phyloP scores from a whole-genome alignment of 2,113 vertebrate species.

The Anguilla rostrata region DNA sequence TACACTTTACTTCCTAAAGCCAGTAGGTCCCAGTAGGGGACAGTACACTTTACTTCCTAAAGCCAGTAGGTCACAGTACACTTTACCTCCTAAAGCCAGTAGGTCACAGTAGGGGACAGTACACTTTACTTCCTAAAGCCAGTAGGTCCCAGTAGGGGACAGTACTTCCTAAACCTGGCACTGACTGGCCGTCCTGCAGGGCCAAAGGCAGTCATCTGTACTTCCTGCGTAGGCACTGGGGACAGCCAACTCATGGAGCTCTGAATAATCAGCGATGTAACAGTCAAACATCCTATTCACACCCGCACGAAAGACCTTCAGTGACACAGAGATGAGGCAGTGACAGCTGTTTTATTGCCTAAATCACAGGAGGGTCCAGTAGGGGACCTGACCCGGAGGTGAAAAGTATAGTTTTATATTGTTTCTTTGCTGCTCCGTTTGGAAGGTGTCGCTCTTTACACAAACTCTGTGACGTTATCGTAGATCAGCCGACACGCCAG shows the following conservation, averaged over 20 bases:
- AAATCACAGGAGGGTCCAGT: background rate
- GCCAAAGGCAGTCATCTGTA: constrained; percentile 50
- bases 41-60: no score
- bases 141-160: no score
- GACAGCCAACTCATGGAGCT: background rate
- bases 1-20: no score
- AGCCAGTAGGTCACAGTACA: no score
- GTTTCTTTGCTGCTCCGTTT: background rate
- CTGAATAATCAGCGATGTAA: no score
- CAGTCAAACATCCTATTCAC: no score
- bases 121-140: no score
- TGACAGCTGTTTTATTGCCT: background rate
- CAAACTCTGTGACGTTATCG: background rate
- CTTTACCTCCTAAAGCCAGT: no score
- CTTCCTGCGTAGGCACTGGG: no score
- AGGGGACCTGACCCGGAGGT: background rate
- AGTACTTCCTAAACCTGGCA: background rate
- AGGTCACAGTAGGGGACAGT: no score
- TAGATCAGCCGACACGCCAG: background rate
- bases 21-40: no score
- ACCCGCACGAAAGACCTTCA: no score
- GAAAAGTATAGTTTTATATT: background rate
- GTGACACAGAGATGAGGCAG: constrained; percentile 5
- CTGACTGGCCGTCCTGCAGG: background rate
- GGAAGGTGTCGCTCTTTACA: background rate